Evolutionary conservation across 2,888 invertebrate genomes (phyloP).

Genomic region (Barypeithes pellucidus): DNA sequence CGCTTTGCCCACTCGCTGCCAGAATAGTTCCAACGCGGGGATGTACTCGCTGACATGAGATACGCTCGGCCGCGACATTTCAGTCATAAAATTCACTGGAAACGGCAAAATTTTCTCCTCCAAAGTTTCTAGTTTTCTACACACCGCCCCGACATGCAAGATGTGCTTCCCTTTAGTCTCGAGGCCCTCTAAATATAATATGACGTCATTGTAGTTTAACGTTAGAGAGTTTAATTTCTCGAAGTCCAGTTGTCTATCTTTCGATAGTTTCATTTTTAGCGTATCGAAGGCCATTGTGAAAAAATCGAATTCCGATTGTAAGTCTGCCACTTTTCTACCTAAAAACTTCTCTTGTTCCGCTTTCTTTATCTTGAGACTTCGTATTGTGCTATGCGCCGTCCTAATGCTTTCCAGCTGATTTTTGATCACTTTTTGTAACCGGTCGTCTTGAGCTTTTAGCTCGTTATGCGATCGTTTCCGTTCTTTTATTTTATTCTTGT

Average conservation of each 20-base stretch:
- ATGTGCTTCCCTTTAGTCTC: slow-evolving; percentile 76
- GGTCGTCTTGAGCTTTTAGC: slow-evolving; percentile 62
- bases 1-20: slow-evolving; percentile 65
- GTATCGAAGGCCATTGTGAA: slow-evolving; percentile 61
- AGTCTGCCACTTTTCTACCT: slow-evolving; percentile 57
- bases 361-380: slow-evolving; percentile 60
- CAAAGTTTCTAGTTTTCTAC: slow-evolving; percentile 79
- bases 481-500: slow-evolving; percentile 55
- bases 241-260: slow-evolving; percentile 71
- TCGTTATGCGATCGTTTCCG: slow-evolving; percentile 60
- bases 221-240: slow-evolving; percentile 76
- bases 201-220: slow-evolving; percentile 75
- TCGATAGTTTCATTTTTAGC: slow-evolving; percentile 74
- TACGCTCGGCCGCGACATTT: slow-evolving; percentile 35
- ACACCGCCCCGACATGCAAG: slow-evolving; percentile 77
- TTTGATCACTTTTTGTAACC: slow-evolving; percentile 59
- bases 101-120: slow-evolving; percentile 73
- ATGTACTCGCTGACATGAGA: slow-evolving; percentile 50
- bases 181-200: slow-evolving; percentile 74
- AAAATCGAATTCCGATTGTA: slow-evolving; percentile 67
- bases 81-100: slow-evolving; percentile 54
- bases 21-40: slow-evolving; percentile 62
- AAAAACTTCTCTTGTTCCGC: slow-evolving; percentile 55
- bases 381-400: slow-evolving; percentile 57
- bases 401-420: slow-evolving; percentile 60